Evolutionary conservation across 2,888 invertebrate genomes (phyloP).

Genomic region (Phyllotreta striolata): DNA sequence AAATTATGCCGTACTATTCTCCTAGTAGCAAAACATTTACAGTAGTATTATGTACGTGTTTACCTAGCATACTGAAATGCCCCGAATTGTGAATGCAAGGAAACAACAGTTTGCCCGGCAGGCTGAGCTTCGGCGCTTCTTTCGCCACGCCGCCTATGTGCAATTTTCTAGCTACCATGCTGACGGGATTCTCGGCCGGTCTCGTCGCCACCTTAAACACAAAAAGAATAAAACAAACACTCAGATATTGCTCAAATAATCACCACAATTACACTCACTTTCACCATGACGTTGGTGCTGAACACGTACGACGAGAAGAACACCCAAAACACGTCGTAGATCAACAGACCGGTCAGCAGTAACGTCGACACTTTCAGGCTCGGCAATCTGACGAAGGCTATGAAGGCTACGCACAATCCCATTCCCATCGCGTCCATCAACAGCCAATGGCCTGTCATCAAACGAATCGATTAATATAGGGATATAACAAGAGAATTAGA

Average conservation of each 20-base stretch:
- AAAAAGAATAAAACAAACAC: not conserved
- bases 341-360: conserved; percentile 88
- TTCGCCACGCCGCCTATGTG: conserved; percentile 90
- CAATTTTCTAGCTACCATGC: conserved; percentile 90
- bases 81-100: conserved; percentile 96
- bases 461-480: not conserved
- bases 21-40: too few relatives aligned
- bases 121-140: conserved; percentile 93
- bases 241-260: too few relatives aligned
- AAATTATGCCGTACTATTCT: too few relatives aligned
- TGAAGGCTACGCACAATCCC: conserved; percentile 97
- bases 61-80: conserved; percentile 94
- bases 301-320: conserved; percentile 99
- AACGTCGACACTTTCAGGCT: conserved; percentile 96
- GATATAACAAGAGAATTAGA: too few relatives aligned
- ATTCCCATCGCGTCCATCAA: conserved; percentile 99
- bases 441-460: conserved; percentile 81
- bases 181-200: conserved; percentile 92
- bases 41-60: too few relatives aligned
- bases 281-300: conserved; percentile 99
- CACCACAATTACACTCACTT: conserved; percentile 66
- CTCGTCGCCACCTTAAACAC: conserved; percentile 72
- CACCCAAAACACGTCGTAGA: conserved; percentile 99
- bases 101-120: conserved; percentile 97
- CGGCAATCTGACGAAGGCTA: conserved; percentile 94